Evolutionary conservation across 2,113 vertebrate genomes (phyloP).

Genomic region (Todiramphus chloris): DNA sequence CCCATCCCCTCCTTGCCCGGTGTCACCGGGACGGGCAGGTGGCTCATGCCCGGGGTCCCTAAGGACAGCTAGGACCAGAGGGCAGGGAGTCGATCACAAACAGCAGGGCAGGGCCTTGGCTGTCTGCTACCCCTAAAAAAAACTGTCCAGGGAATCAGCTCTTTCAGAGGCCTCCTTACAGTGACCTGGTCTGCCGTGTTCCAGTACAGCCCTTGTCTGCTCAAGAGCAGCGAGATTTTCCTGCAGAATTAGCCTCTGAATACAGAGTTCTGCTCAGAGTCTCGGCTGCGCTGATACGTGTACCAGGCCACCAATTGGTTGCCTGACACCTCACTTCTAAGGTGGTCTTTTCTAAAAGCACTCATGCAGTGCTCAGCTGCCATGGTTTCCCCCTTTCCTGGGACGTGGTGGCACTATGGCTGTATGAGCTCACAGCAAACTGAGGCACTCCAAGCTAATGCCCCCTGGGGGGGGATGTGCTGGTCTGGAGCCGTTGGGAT

Average conservation of each 20-base stretch:
- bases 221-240: not conserved
- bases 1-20: not conserved
- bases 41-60: not conserved
- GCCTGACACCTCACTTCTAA: too few species aligned
- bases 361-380: accelerated
- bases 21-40: not conserved
- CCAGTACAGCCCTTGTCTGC: accelerated
- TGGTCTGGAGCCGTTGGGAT: not conserved
- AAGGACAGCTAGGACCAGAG: not conserved
- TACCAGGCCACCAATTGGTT: too few species aligned
- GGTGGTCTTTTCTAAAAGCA: not conserved
- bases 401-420: accelerated
- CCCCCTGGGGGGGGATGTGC: not conserved
- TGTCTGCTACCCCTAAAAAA: not conserved
- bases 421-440: not conserved
- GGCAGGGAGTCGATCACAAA: not conserved
- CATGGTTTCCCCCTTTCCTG: accelerated
- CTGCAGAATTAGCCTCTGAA: not conserved
- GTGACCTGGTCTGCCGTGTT: accelerated
- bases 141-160: not conserved
- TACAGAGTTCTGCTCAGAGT: too few species aligned
- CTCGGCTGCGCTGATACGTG: accelerated
- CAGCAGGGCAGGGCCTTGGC: not conserved
- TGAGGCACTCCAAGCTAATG: too few species aligned
- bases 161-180: not conserved